A percentile compares a stretch with the other conserved stretches of the same genome.
Evolutionary conservation across 1,140 invertebrate genomes (phyloP).

Genomic region (Drosophila sproati): DNA sequence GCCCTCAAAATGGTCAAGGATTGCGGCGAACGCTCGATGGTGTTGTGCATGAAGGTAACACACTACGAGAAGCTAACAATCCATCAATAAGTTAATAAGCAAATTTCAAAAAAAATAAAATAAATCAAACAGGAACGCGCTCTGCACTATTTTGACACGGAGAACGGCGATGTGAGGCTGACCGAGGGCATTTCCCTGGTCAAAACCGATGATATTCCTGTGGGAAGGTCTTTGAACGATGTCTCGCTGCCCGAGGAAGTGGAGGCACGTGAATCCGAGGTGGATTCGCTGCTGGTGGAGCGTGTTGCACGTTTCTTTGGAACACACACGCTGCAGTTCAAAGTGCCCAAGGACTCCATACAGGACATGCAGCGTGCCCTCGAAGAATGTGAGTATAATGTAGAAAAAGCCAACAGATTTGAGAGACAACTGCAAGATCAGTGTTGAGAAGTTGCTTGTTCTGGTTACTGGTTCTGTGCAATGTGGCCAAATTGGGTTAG

Average conservation of each 20-base stretch:
- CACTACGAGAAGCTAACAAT: too few species aligned
- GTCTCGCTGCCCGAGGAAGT: slow-evolving; percentile 88
- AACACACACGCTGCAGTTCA: slow-evolving; percentile 91
- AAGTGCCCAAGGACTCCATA: slow-evolving; percentile 89
- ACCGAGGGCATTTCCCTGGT: slow-evolving; percentile 90
- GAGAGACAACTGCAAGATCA: too few species aligned
- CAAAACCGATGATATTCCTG: slow-evolving; percentile 86
- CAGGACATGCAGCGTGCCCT: slow-evolving; percentile 89
- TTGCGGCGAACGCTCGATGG: slow-evolving; percentile 89
- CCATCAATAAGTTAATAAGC: neutral
- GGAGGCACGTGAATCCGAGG: slow-evolving; percentile 89
- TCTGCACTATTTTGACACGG: slow-evolving; percentile 88
- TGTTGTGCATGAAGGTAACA: slow-evolving; percentile 90
- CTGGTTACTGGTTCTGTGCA: slow-evolving; percentile 51
- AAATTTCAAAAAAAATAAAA: neutral
- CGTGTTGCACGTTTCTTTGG: slow-evolving; percentile 90
- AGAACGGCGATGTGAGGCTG: slow-evolving; percentile 87
- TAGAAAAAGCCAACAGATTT: too few species aligned
- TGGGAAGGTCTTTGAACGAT: slow-evolving; percentile 85
- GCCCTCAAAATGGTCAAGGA: slow-evolving; percentile 89
- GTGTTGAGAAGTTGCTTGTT: slow-evolving; percentile 10
- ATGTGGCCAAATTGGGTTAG: slow-evolving; percentile 70
- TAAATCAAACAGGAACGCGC: slow-evolving; percentile 86
- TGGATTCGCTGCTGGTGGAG: slow-evolving; percentile 91
- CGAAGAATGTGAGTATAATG: slow-evolving; percentile 85